A percentile compares a stretch with the other conserved stretches of the same genome.
Conservation (phyloP, 2,113 vertebrate genomes). For the Leiothrix lutea region DNA sequence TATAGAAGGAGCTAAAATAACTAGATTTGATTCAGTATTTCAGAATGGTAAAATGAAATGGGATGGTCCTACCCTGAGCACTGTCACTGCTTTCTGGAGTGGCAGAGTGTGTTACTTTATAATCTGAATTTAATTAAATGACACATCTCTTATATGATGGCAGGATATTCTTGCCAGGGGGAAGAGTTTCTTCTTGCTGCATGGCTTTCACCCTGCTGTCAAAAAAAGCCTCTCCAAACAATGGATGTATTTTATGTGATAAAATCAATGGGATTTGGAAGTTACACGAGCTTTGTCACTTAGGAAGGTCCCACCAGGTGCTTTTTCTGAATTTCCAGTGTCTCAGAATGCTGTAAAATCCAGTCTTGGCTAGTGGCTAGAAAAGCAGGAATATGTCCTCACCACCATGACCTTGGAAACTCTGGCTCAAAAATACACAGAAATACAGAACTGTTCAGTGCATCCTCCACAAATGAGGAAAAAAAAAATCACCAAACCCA, state of each 20-base stretch:
- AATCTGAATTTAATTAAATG: not conserved
- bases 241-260: not conserved
- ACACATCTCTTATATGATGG: not conserved
- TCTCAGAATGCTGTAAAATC: not conserved
- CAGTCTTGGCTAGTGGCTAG: not conserved
- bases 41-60: not conserved
- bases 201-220: accelerated
- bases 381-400: not conserved
- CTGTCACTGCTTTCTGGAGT: not conserved
- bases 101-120: not conserved
- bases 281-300: not conserved
- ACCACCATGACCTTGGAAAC: not conserved
- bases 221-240: accelerated
- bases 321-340: not conserved
- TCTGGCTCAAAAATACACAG: not conserved
- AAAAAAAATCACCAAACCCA: not conserved
- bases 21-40: not conserved
- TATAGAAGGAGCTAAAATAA: not conserved
- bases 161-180: not conserved
- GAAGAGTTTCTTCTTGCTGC: not conserved
- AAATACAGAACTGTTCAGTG: not conserved
- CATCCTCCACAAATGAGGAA: not conserved
- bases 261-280: not conserved
- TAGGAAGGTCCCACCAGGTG: not conserved
- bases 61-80: not conserved